Percentiles rank a stretch among this genome's conserved stretches.
phyloP scores from a whole-genome alignment of 2,797 vertebrate genomes.

The Anguilla pacifica region DNA sequence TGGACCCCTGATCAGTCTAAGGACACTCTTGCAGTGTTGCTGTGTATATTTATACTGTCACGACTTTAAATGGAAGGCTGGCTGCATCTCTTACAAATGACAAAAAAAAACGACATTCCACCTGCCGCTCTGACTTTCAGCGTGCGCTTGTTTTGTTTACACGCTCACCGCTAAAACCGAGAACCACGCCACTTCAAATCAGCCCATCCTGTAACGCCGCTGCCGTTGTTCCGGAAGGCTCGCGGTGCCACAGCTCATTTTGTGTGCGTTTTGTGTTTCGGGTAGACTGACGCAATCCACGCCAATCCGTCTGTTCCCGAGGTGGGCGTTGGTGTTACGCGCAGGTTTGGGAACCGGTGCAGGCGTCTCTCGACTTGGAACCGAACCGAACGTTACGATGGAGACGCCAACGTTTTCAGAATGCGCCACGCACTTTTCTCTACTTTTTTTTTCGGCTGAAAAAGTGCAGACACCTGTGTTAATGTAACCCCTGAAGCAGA shows the following conservation, averaged over 20 bases:
- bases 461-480: neutral
- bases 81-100: neutral
- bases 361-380: neutral
- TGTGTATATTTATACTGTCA: neutral
- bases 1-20: neutral
- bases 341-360: neutral
- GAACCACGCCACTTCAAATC: neutral
- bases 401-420: neutral
- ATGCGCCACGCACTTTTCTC: neutral
- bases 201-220: neutral
- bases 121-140: neutral
- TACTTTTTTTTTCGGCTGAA: neutral
- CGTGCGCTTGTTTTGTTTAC: neutral
- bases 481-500: neutral
- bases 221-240: neutral
- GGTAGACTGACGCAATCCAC: neutral
- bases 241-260: neutral
- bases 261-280: neutral
- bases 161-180: neutral
- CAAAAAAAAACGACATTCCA: neutral
- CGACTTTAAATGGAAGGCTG: neutral
- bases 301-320: neutral
- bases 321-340: neutral
- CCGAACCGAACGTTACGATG: neutral
- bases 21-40: neutral